Evolutionary conservation across 2,888 invertebrate genomes (phyloP), one percentile per base, ranked within the genome.

Genomic region (Euplexia lucipara): DNA sequence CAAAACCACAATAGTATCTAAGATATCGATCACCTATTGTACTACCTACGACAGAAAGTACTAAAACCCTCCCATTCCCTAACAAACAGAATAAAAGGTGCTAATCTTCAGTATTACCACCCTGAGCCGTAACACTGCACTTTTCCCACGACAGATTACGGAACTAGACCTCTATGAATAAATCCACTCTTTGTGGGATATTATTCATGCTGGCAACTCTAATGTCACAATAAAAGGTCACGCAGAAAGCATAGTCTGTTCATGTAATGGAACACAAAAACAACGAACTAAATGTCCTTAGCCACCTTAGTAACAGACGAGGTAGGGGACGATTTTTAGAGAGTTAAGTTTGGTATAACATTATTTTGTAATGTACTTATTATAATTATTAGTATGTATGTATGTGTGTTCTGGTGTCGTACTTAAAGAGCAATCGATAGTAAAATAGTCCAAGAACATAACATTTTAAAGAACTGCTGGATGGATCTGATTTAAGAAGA

Each of bases 81-180:
- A 35, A n/a, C 48, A 37, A 53, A 53, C 32, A 18, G 53, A 30
- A 47, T 41, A 26, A 39, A 22, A 9, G 22, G 18, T 14, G 44
- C 12, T 73, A 58, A 77, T 54, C 72, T 41, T 8, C 10, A n/a
- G 54, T 26, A 20, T n/a, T 16, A 37, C 32, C 48, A 9, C 10
- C 6, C 20, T 39, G 37, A 47, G 22, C 71, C 45, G 12, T 8
- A 30, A 44, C 74, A 52, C 44, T 77, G 59, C 78, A 65, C 30
- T 47, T 14, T 59, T 78, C 78, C 74, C 78, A 73, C 73, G 73
- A 18, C 32, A 57, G 73, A 73, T 73, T 78, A 73, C 16, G 37
- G 39, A 65, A 56, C 66, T 78, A 52, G 35, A 59, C 42, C 52
- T 52, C 44, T 69, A 61, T 60, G 76, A 56, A 63, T 54, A 76